Evolutionary conservation across 2,797 vertebrate species (phyloP), one percentile per base, ranked within the genome.

Genomic region (Pseudomugil gertrudae): DNA sequence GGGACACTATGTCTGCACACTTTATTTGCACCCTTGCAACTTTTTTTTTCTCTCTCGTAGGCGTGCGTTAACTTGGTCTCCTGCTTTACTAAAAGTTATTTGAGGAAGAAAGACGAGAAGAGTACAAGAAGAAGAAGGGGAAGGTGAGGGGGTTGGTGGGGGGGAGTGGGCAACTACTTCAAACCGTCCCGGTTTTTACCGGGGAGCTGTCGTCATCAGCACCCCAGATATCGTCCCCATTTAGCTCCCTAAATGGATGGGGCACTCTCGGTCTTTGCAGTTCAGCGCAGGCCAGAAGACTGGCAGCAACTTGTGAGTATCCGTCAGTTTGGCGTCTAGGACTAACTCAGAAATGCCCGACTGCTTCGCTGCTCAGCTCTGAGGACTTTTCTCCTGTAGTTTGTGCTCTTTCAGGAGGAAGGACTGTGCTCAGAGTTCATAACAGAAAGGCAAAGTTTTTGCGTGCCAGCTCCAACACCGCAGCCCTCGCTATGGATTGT

Each of bases 401-500:
- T 78, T 69, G 56, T 61, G 69, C 55, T 33, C 57, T 35, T 60
- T 66, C 80, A 78, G 62, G 68, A 82, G 77, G 79, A n/a, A 80
- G 60, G 59, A 67, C 76, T 76, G 53, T 67, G 24, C 53, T 61
- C 65, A 79, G 67, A 83, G 87, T 87, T 88, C 85, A 74, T 84
- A 85, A 72, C 65, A 84, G 72, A 83, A 85, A 85, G 81, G 68
- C 86, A 86, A 85, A 74, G 57, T n/a, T 84, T 65, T 65, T 27
- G 33, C 72, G 81, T 77, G 81, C 86, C 87, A 85, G 86, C 87
- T 90, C 84, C 74, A 63, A 63, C 69, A 63, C 72, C 69, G 60
- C 51, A 83, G 69, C 63, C 54, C 75, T 89, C 90, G 86, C 86
- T 81, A 94, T 95, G 94, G 92, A 93, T 87, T 93, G 85, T 87